Evolutionary conservation across 2,113 vertebrate species (phyloP), one percentile per base, ranked within the genome.

Genomic region (Elaphurus davidianus): DNA sequence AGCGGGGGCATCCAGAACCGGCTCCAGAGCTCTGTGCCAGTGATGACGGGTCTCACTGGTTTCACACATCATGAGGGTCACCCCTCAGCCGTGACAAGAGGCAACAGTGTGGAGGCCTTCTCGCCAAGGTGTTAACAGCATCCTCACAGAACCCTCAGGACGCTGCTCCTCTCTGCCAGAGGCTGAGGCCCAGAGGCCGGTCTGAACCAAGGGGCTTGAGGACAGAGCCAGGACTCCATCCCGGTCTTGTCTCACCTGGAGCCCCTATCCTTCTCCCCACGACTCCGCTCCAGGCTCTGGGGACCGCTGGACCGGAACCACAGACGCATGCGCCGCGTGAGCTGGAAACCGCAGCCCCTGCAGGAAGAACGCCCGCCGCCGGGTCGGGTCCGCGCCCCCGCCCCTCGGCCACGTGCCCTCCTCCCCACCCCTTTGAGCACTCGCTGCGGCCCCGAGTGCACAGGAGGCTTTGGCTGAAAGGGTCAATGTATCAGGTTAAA

Each of bases 401-500:
- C 71, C 47, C n/a, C 9, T 27, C 1, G 13, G 45, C 13, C 54
- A 47, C 15, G 27, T 7, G 30, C 59, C 67, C 0, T 60, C 59
- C 71, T 59, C 54, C 60, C n/a, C 5, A 17, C 2, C 43, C 21
- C 82, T 21, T 1, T 83, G 47, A 92, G 45, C 50, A 93, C 97
- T 98, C 88, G 87, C 78, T 6, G 16, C 30, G 47, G 96, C 98
- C 95, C 98, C 87, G 86, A 19, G 84, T 45, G 92, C 86, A 71
- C 23, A 91, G 90, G 94, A 98, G 97, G 89, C 97, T 96, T 1
- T 4, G 36, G 55, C 30, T 23, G 36, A 57, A 54, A 3, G 10
- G 93, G 97, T 98, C 97, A 91, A 33, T 19, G 33, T 67, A 59
- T 36, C 40, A 52, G 84, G 97, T 96, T 97, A 98, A 98, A 98